Base-by-base conservation (phyloP, 2,113 vertebrate species). In the Progne subis region DNA sequence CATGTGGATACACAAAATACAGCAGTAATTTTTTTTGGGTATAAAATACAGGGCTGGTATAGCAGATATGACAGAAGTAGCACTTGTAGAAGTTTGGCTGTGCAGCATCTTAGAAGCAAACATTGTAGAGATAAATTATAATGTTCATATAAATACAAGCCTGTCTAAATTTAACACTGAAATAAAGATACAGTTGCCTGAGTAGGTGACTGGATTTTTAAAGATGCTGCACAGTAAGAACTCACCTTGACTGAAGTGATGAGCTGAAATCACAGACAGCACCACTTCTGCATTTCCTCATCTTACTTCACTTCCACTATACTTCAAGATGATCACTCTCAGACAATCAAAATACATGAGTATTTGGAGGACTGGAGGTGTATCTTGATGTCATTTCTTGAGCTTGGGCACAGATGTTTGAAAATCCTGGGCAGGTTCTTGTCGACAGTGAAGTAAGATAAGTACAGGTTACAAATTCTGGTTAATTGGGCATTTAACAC, bases 241-340 rank as follows among this genome's bases (percentile, higher is more conserved):
- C 74, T 93, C 86, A 81, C 83, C 68, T 93, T 95, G 87, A 74
- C 81, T 95, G 77, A 85, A 92, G 72, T 86, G 68, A 81, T 94
- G 87, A 78, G n/a, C 75, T 50, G 29, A 93, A 96, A 86, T 80
- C 64, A 80, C 46, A 93, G 76, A 46, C 85, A 72, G 57, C 31
- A 28, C 59, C 67, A 65, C 80, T 90, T 80, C 16, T 88, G 67
- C 79, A 57, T 85, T 93, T 90, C 75, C 46, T 84, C 82, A 34
- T 76, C 46, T 94, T 89, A 26, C 69, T 83, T 43, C 71, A 69
- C 55, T 53, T 82, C 4, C 70, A 55, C 81, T 93, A 88, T 52
- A 84, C 50, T 92, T 94, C 41, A 92, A 82, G 90, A 75, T 79
- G 61, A 90, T 89, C 61, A 1, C 57, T 67, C 81, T 81, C 70